A percentile compares a stretch with the other conserved stretches of the same genome.
phyloP scores from a whole-genome alignment of 2,113 vertebrate genomes.

The Brachyhypopomus gauderio region DNA sequence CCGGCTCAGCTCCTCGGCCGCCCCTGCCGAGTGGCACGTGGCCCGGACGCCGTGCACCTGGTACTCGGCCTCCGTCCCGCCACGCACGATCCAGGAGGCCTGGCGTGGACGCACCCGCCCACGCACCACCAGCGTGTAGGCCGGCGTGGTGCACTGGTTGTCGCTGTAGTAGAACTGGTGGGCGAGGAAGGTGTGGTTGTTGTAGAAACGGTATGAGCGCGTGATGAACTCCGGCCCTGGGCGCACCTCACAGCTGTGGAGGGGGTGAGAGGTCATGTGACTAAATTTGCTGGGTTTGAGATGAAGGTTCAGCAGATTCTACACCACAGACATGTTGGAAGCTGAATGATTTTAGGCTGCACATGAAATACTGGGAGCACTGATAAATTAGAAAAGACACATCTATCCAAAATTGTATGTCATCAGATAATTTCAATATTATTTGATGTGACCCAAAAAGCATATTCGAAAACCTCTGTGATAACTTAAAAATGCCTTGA shows the following conservation, averaged over 20 bases:
- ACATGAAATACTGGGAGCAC: too few species aligned
- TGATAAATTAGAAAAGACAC: too few species aligned
- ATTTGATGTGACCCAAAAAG: too few species aligned
- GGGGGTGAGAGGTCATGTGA: background rate
- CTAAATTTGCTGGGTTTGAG: background rate
- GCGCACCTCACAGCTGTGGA: constrained; percentile 90
- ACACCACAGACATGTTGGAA: too few species aligned
- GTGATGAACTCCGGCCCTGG: constrained; percentile 95
- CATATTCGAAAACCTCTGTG: too few species aligned
- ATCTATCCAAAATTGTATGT: too few species aligned
- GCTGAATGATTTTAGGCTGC: too few species aligned
- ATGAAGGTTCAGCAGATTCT: too few species aligned
- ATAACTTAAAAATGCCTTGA: too few species aligned
- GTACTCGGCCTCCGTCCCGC: constrained; percentile 92
- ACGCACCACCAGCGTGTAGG: constrained; percentile 80
- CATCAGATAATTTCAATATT: too few species aligned
- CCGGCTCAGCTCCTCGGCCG: constrained; percentile 79
- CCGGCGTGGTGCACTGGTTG: constrained; percentile 82
- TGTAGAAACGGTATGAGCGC: constrained; percentile 90
- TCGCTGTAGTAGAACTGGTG: constrained; percentile 85
- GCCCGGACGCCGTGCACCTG: constrained; percentile 84
- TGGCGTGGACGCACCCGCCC: constrained; percentile 89
- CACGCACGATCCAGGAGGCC: constrained; percentile 95
- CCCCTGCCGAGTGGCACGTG: constrained; percentile 79
- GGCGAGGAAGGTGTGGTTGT: constrained; percentile 87